Conservation (phyloP, 1,140 invertebrate species). For the Brachionus manjavacas region DNA sequence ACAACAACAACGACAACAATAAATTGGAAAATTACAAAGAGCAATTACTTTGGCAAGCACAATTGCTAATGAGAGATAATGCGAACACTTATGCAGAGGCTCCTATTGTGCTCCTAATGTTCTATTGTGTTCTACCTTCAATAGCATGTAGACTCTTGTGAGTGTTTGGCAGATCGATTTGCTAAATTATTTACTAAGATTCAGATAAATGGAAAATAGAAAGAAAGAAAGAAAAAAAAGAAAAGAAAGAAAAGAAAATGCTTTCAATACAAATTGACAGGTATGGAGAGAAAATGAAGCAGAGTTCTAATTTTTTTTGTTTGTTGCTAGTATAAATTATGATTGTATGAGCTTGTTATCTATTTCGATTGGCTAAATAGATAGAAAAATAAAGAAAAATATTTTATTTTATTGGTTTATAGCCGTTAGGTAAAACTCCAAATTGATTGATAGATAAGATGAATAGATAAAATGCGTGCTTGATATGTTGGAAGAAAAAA, state of each 20-base stretch:
- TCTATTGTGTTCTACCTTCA: background rate
- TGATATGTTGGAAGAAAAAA: background rate
- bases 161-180: slow-evolving; percentile 19
- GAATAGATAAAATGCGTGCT: slow-evolving; percentile 1
- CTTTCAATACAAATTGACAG: slow-evolving; percentile 36
- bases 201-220: background rate
- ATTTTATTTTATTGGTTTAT: slow-evolving; percentile 28
- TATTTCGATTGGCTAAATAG: background rate
- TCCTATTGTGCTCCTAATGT: background rate
- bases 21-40: slow-evolving; percentile 7
- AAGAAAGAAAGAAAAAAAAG: background rate
- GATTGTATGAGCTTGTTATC: background rate
- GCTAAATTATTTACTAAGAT: slow-evolving; percentile 32
- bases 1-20: background rate
- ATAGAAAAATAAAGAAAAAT: background rate
- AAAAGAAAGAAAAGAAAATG: background rate
- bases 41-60: slow-evolving; percentile 5
- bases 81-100: background rate
- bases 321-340: background rate
- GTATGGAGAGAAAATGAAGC: slow-evolving; percentile 3
- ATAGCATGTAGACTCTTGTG: background rate
- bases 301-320: background rate
- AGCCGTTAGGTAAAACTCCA: background rate
- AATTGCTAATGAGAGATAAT: slow-evolving; percentile 30
- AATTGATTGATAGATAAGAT: slow-evolving; percentile 14